Conservation (phyloP, 2,888 invertebrate species). For the Spilosoma lubricipeda region DNA sequence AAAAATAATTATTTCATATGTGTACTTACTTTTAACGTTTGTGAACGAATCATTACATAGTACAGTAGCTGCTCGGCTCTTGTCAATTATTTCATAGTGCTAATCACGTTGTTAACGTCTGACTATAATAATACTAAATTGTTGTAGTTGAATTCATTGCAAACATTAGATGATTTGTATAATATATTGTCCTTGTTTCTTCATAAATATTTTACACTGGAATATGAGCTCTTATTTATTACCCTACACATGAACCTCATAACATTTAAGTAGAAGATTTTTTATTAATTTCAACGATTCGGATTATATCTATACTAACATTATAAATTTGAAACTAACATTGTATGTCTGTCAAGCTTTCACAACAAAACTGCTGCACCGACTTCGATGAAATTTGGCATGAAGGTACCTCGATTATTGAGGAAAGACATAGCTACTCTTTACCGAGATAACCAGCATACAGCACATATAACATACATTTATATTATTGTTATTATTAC, state of each 20-base stretch:
- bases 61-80: constrained; percentile 62
- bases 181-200: constrained; percentile 85
- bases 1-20: constrained; percentile 45
- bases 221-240: constrained; percentile 54
- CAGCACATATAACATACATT: too few relatives aligned
- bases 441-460: too few relatives aligned
- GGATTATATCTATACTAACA: too few relatives aligned
- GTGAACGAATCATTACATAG: constrained; percentile 51
- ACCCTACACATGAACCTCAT: neutral
- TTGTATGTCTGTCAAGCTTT: too few relatives aligned
- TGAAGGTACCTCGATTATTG: too few relatives aligned
- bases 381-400: too few relatives aligned
- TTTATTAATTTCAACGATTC: too few relatives aligned
- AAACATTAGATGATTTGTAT: constrained; percentile 81
- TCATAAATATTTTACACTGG: constrained; percentile 85
- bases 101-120: constrained; percentile 71
- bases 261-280: neutral
- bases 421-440: too few relatives aligned
- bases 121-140: constrained; percentile 73
- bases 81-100: constrained; percentile 77
- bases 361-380: too few relatives aligned
- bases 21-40: constrained; percentile 50
- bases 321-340: too few relatives aligned
- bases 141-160: constrained; percentile 81
- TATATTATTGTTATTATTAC: too few relatives aligned